Conservation (phyloP, 2,113 vertebrate genomes). For the Tyto alba region DNA sequence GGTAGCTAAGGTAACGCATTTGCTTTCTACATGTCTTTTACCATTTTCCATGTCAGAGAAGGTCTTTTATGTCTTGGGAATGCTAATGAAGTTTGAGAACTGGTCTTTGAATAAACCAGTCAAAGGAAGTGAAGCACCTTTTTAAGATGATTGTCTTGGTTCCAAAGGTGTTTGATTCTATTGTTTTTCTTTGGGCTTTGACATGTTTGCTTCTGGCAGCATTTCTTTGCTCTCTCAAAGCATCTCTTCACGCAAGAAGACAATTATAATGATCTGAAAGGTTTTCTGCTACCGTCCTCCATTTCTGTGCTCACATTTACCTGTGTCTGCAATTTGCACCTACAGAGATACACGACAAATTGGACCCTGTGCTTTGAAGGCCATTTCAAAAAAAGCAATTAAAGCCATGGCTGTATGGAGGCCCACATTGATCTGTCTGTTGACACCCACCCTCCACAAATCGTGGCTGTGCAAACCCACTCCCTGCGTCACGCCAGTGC, state of each 20-base stretch:
- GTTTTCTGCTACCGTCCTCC: background rate
- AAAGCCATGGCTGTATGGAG: background rate
- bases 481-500: background rate
- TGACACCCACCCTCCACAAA: background rate
- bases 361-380: background rate
- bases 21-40: constrained; percentile 57
- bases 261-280: background rate
- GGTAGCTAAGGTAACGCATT: constrained; percentile 51
- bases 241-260: background rate
- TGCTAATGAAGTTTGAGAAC: constrained; percentile 53
- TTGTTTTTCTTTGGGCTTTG: constrained; percentile 13
- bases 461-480: background rate
- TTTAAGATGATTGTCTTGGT: constrained; percentile 8
- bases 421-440: background rate
- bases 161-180: background rate
- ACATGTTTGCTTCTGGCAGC: constrained; percentile 28
- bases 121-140: background rate
- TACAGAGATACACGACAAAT: background rate
- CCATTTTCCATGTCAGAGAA: constrained; percentile 48
- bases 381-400: background rate
- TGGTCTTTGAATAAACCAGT: background rate
- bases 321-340: background rate
- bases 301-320: background rate
- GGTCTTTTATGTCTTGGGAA: constrained; percentile 61
- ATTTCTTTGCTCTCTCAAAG: constrained; percentile 3